phyloP scores from a whole-genome alignment of 2,888 invertebrate genomes.

The Mesoligia furuncula region DNA sequence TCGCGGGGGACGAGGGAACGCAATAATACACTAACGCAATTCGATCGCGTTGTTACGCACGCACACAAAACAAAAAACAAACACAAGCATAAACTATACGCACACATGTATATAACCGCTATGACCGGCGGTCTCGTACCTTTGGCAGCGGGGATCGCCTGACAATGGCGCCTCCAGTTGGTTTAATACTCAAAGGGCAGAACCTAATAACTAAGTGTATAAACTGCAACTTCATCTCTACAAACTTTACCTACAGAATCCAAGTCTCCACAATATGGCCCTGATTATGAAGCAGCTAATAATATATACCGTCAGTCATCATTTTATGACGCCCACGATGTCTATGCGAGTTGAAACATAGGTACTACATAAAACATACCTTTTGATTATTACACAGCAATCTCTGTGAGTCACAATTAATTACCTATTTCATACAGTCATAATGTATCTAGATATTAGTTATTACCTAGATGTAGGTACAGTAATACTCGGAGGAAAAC shows the following conservation, averaged over 20 bases:
- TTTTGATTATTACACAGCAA: constrained; percentile 22
- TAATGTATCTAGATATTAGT: neutral
- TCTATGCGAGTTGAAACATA: constrained; percentile 6
- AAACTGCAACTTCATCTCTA: neutral
- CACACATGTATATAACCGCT: too few relatives aligned
- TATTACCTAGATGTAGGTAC: neutral
- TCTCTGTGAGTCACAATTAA: constrained; percentile 41
- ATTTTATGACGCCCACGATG: constrained; percentile 33
- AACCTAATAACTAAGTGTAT: neutral
- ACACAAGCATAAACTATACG: too few relatives aligned
- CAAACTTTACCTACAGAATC: neutral
- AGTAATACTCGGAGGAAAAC: neutral
- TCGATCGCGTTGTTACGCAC: too few relatives aligned
- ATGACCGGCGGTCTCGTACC: too few relatives aligned
- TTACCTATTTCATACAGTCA: constrained; percentile 24
- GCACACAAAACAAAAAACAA: too few relatives aligned
- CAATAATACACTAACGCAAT: too few relatives aligned
- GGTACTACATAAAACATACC: constrained; percentile 9
- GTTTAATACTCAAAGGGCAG: too few relatives aligned
- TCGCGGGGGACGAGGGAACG: too few relatives aligned
- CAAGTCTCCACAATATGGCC: constrained; percentile 3
- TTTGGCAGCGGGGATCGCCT: too few relatives aligned
- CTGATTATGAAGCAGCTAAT: constrained; percentile 25
- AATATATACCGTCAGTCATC: constrained; percentile 26
- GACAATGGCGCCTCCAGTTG: too few relatives aligned